phyloP scores from a whole-genome alignment of 2,797 vertebrate species.

The Hippoglossus hippoglossus region DNA sequence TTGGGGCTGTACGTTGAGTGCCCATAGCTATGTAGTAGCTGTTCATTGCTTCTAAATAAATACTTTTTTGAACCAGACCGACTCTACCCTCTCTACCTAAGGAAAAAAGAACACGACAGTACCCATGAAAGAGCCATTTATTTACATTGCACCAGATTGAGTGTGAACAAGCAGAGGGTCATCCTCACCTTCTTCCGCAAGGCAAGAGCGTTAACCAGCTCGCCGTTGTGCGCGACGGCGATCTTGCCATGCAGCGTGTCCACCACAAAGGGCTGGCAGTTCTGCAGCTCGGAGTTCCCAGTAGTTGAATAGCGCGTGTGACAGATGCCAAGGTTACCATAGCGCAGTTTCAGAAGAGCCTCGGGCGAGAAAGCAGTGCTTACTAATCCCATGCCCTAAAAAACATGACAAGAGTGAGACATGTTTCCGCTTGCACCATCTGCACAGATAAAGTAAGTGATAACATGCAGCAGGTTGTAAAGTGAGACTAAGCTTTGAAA shows the following conservation, averaged over 20 bases:
- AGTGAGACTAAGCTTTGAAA: neutral
- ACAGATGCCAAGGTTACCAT: slow-evolving; percentile 95
- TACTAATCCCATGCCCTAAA: slow-evolving; percentile 97
- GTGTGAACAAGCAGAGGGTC: neutral
- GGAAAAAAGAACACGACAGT: no score
- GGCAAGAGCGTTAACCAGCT: slow-evolving; percentile 91
- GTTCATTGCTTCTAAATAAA: no score
- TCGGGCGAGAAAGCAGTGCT: slow-evolving; percentile 92
- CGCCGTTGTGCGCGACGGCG: slow-evolving; percentile 97
- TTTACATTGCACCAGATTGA: neutral
- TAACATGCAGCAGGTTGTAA: neutral
- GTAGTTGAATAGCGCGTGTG: slow-evolving; percentile 98
- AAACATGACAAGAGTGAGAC: slow-evolving; percentile 5
- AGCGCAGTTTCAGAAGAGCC: slow-evolving; percentile 91
- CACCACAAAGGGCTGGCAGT: slow-evolving; percentile 98
- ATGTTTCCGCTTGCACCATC: slow-evolving; percentile 7
- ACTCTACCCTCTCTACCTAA: no score
- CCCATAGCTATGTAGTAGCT: no score
- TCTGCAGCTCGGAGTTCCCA: slow-evolving; percentile 95
- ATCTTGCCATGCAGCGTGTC: slow-evolving; percentile 98
- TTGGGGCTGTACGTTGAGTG: no score
- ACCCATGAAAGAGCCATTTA: neutral
- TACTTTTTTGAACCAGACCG: no score
- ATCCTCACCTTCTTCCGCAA: slow-evolving; percentile 90
- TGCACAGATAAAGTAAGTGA: neutral